phyloP scores from a whole-genome alignment of 2,113 vertebrate species.

The Gavia stellata region DNA sequence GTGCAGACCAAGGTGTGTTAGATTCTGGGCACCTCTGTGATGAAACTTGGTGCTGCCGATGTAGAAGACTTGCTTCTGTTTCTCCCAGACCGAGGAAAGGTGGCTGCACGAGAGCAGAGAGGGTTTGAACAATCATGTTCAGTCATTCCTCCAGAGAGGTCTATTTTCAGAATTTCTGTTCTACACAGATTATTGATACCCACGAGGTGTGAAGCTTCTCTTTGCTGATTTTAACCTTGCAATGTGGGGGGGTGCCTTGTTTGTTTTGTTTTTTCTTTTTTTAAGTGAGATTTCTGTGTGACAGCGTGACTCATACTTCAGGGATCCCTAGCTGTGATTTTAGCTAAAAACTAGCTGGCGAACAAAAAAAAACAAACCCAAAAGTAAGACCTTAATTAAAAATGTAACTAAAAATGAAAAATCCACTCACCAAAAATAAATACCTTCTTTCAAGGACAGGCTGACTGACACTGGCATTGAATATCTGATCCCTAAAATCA shows the following conservation, averaged over 20 bases:
- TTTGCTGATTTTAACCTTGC: neutral
- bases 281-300: neutral
- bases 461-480: neutral
- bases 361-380: neutral
- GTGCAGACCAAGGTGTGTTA: neutral
- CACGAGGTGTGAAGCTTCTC: neutral
- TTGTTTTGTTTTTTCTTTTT: neutral
- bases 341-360: neutral
- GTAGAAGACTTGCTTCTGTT: neutral
- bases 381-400: neutral
- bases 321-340: neutral
- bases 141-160: slow-evolving; percentile 41
- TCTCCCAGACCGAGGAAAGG: slow-evolving; percentile 32
- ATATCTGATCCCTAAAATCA: slow-evolving; percentile 12
- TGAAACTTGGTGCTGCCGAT: neutral
- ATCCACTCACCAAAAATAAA: neutral
- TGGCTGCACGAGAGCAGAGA: neutral
- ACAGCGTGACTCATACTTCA: neutral
- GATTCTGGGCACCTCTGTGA: neutral
- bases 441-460: neutral
- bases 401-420: neutral
- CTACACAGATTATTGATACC: neutral
- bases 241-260: neutral
- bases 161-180: slow-evolving; percentile 56
- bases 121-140: slow-evolving; percentile 18